Evolutionary conservation across 2,797 vertebrate species (phyloP).

Genomic region (Selene dorsalis): DNA sequence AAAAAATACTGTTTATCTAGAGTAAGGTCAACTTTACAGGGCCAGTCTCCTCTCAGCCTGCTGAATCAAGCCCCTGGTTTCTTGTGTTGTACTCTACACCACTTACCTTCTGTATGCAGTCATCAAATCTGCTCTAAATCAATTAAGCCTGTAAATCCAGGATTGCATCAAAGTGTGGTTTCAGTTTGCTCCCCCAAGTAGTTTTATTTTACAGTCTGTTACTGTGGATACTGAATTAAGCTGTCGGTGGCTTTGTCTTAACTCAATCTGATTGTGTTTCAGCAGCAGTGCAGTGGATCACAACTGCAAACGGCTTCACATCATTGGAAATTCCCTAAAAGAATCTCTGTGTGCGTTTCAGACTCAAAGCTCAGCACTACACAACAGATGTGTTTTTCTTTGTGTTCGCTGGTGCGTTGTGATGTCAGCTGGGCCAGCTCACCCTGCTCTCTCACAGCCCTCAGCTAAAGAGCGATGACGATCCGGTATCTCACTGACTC

Average conservation of each 20-base stretch:
- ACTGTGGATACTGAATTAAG: not conserved
- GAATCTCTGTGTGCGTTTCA: not conserved
- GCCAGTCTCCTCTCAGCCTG: not conserved
- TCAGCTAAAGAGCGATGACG: constrained; percentile 42
- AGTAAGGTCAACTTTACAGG: not conserved
- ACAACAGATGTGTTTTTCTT: constrained; percentile 60
- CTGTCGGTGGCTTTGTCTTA: not conserved
- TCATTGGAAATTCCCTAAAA: constrained; percentile 54
- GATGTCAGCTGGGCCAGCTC: constrained; percentile 51
- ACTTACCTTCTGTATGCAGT: not conserved
- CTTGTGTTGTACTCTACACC: not conserved
- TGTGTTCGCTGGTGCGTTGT: constrained; percentile 44
- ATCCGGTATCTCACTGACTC: constrained; percentile 67
- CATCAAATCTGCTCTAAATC: not conserved
- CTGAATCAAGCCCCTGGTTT: too few species aligned
- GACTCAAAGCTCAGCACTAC: constrained; percentile 1
- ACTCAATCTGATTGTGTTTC: constrained; percentile 2
- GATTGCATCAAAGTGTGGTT: not conserved
- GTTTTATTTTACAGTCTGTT: not conserved
- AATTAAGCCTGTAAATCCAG: not conserved
- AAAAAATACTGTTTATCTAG: constrained; percentile 7
- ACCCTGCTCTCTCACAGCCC: constrained; percentile 44
- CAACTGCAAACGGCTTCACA: constrained; percentile 26
- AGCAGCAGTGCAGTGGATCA: constrained; percentile 7
- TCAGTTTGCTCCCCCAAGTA: not conserved